A percentile compares a stretch with the other conserved stretches of the same genome.
Evolutionary conservation across 2,888 invertebrate species (phyloP).

Genomic region (Drosophila kokeensis): DNA sequence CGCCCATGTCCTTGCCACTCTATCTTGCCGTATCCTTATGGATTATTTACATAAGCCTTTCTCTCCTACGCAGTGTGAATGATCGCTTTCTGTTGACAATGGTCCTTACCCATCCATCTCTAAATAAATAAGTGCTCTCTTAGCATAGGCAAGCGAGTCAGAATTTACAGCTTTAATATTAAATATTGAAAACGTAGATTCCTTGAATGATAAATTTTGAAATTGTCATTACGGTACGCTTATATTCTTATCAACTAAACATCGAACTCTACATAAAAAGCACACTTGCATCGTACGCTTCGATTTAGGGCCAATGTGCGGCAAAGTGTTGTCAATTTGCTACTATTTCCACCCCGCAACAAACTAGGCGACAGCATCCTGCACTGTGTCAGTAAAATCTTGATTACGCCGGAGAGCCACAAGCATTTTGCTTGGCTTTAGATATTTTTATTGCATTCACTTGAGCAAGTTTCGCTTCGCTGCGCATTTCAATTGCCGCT

Average conservation of each 20-base stretch:
- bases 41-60: conserved; percentile 16
- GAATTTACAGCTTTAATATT: not conserved
- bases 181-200: not conserved
- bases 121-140: not conserved
- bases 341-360: not conserved
- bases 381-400: conserved; percentile 62
- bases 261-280: conserved; percentile 13
- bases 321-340: conserved; percentile 41
- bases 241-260: not conserved
- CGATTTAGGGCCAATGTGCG: conserved; percentile 26
- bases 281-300: conserved; percentile 2
- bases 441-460: conserved; percentile 77
- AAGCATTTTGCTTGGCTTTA: conserved; percentile 70
- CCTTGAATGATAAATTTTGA: conserved; percentile 24
- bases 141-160: not conserved
- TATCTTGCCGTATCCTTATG: not conserved
- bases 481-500: conserved; percentile 73
- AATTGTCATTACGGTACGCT: not conserved
- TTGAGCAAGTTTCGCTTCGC: conserved; percentile 67
- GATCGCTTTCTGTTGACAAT: conserved; percentile 1
- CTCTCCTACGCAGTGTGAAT: not conserved
- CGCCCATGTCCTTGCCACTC: not conserved
- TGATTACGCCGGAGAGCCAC: conserved; percentile 69
- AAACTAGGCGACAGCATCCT: conserved; percentile 23
- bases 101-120: conserved; percentile 1